These are phyloP conservation scores for Drosophila emarginata DNA, from an alignment of 2,888 invertebrate genomes.

Conservation along the genomic window DNA sequence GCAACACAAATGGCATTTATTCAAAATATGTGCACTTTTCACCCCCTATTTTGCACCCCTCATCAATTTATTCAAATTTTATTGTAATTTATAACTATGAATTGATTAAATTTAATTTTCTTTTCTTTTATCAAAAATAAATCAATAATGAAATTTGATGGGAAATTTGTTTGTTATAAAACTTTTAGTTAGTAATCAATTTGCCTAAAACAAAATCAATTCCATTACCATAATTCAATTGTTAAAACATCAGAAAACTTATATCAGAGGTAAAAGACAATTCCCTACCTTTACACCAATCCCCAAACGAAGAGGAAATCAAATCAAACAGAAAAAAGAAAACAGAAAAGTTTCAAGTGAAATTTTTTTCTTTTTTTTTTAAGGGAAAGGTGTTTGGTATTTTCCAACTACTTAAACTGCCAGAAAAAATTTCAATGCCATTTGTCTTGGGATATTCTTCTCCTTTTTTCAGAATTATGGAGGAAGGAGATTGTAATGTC, in stretches of 20 bases:
- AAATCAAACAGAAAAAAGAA: background rate
- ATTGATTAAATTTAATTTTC: background rate
- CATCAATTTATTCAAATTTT: background rate
- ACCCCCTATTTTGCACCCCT: no score
- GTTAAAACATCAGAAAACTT: background rate
- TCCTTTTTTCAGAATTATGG: constrained; percentile 5
- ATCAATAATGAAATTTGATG: background rate
- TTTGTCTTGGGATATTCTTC: constrained; percentile 45
- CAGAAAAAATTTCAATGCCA: constrained; percentile 52
- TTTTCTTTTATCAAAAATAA: background rate
- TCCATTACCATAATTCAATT: constrained; percentile 2
- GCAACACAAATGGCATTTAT: background rate
- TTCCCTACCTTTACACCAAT: background rate
- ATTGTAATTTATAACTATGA: background rate
- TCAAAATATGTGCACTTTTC: background rate
- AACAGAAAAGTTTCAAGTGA: constrained; percentile 8
- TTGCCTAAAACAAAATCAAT: background rate
- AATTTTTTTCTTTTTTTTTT: background rate
- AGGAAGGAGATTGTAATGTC: background rate
- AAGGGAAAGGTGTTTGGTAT: constrained; percentile 1
- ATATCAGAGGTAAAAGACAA: background rate
- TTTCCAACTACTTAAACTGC: constrained; percentile 63
- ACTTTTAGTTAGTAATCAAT: background rate
- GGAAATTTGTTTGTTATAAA: background rate
- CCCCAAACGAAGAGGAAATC: background rate